Evolutionary conservation across 2,888 invertebrate genomes (phyloP).

Genomic region (Pardosa pseudoannulata): DNA sequence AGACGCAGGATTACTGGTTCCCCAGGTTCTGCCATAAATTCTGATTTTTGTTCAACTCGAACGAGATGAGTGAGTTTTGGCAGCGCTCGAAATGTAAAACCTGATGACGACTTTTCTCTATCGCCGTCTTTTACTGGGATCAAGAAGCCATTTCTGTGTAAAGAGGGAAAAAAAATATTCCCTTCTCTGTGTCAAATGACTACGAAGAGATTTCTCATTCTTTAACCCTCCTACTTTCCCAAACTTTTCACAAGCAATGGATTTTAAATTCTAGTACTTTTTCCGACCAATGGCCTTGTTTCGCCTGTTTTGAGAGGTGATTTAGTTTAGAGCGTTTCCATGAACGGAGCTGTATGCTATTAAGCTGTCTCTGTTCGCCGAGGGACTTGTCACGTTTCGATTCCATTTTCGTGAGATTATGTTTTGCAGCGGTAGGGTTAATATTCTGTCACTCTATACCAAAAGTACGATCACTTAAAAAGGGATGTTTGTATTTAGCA

Average conservation of each 20-base stretch:
- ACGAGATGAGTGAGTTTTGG: conserved; percentile 13
- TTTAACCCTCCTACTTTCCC: background rate
- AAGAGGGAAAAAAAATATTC: conserved; percentile 11
- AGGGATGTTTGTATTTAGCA: too few species aligned
- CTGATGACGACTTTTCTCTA: conserved; percentile 27
- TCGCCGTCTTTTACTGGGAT: conserved; percentile 28
- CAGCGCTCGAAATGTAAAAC: conserved; percentile 16
- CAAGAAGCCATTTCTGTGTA: conserved; percentile 55
- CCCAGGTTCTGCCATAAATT: conserved; percentile 48
- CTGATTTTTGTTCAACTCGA: conserved; percentile 43
- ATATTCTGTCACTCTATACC: too few species aligned
- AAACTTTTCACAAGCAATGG: conserved; percentile 29
- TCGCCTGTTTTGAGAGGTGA: background rate
- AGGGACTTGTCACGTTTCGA: background rate
- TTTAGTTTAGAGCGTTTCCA: background rate
- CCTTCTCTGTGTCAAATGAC: conserved; percentile 17
- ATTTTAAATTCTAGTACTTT: conserved; percentile 25
- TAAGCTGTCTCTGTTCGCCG: background rate
- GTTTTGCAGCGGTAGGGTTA: too few species aligned
- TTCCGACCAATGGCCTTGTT: background rate
- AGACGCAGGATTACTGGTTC: conserved; percentile 43
- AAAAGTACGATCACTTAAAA: too few species aligned
- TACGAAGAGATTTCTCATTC: background rate
- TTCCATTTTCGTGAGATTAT: background rate
- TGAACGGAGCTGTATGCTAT: background rate